phyloP scores from a whole-genome alignment of 35 echinoderm and acorn worm genomes.

The Lytechinus pictus region DNA sequence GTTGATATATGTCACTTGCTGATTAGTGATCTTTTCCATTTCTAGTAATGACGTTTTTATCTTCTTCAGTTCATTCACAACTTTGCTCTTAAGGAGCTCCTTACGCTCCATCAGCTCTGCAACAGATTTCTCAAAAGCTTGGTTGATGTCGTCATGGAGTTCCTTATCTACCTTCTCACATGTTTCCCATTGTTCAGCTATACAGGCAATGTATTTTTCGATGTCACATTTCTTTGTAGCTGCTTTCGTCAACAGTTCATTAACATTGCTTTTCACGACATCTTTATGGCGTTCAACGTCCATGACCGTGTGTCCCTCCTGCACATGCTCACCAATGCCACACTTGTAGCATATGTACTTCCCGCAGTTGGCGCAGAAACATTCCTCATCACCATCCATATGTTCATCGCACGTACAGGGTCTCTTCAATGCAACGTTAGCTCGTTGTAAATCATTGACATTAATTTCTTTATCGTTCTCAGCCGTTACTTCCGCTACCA shows the following conservation, averaged over 20 bases:
- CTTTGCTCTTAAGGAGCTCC: not conserved
- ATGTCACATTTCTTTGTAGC: not conserved
- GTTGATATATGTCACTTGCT: not conserved
- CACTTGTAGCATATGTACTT: constrained; percentile 9
- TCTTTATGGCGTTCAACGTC: not conserved
- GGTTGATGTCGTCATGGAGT: not conserved
- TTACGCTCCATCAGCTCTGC: not conserved
- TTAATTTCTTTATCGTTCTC: not conserved
- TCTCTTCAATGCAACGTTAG: not conserved
- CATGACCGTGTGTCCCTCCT: not conserved
- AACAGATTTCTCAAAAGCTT: constrained; percentile 9
- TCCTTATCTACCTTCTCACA: not conserved
- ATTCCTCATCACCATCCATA: not conserved
- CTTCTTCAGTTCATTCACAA: not conserved
- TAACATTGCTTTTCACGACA: not conserved
- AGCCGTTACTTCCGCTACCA: not conserved
- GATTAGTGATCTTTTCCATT: not conserved
- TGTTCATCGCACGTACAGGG: not conserved
- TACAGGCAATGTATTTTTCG: not conserved
- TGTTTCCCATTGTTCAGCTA: not conserved
- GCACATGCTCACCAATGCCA: not conserved
- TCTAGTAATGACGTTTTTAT: not conserved
- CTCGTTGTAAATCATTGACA: not conserved
- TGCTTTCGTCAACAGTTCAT: not conserved
- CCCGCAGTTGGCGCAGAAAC: not conserved